These are phyloP conservation scores for Conus betulinus DNA, from an alignment of 1,140 invertebrate genomes.

Conservation along the genomic window DNA sequence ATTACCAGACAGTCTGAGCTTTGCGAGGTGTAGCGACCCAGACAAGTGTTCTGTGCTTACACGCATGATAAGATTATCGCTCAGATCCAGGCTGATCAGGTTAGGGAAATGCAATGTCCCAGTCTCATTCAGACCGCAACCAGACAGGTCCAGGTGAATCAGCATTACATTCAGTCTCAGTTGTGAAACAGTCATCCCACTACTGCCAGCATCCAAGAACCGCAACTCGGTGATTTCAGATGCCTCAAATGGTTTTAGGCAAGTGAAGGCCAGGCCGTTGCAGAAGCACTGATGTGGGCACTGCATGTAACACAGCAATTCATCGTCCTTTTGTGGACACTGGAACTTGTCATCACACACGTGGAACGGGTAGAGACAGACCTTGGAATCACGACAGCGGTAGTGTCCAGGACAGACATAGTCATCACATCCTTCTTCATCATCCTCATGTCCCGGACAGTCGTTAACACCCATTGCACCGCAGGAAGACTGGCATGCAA, in stretches of 20 bases:
- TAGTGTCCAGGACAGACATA: conserved; percentile 28
- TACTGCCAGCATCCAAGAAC: not conserved
- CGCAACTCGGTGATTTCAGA: not conserved
- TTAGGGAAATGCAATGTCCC: not conserved
- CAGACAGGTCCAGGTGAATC: conserved; percentile 32
- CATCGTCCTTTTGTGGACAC: conserved; percentile 42
- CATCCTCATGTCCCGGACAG: conserved; percentile 31
- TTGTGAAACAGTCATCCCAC: not conserved
- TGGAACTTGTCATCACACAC: conserved; percentile 31
- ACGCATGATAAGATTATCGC: not conserved
- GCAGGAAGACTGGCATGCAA: conserved; percentile 36
- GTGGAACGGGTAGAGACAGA: conserved; percentile 31
- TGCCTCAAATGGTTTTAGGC: not conserved
- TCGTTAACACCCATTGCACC: conserved; percentile 41
- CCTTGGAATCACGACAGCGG: conserved; percentile 20
- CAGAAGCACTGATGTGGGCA: conserved; percentile 34
- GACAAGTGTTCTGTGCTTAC: not conserved
- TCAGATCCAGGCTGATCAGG: conserved; percentile 28
- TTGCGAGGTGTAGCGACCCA: not conserved
- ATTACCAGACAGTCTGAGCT: conserved; percentile 28
- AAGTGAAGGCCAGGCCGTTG: conserved; percentile 25
- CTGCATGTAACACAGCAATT: conserved; percentile 28
- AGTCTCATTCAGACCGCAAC: not conserved
- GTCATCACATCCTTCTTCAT: conserved; percentile 22
- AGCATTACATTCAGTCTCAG: not conserved